Base-by-base conservation (phyloP, 2,113 vertebrate species). In the Fukomys damarensis region DNA sequence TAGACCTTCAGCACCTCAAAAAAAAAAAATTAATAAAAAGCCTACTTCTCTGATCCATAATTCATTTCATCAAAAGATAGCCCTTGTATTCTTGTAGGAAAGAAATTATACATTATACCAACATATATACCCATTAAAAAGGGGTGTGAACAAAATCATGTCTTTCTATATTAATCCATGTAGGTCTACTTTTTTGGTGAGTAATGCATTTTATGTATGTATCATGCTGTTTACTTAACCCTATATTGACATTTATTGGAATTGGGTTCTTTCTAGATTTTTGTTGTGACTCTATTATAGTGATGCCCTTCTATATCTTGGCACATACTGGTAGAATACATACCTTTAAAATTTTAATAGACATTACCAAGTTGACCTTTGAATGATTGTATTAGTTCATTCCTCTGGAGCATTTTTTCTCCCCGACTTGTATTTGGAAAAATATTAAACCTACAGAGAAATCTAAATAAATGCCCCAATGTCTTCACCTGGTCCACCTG, bases 381-480 rank as follows among this genome's bases (percentile, higher is more conserved):
- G 7, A 90, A 20, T 89, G 54, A 2, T 49, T 28, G 2, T 46
- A 20, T 32, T 95, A 41, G 54, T 82, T 77, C 30, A 5, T 82
- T 86, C 59, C 83, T 93, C 87, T 86, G 35, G 43, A 88, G 28
- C 56, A 35, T 94, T 43, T 91, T 96, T 88, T 93, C n/a, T 43
- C 46, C 54, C 43, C 7, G 88, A 3, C 43, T 63, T 89, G 68
- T 82, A 74, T 88, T 81, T 61, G 12, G 56, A 77, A 82, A 79
- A 56, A 46, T 38, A 41, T 56, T 86, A 79, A 61, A 72, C 46
- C 52, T 82, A 79, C 26, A 59, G 20, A 38, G 76, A 87, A 32
- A 0, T 56, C 68, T 82, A 63, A 88, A 63, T 58, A 28, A 68
- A 28, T 94, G 63, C n/a, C 24, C 70, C 38, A 61, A 43, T 43